Base-by-base conservation (phyloP, 2,888 invertebrate genomes). In the Eulithis testata region DNA sequence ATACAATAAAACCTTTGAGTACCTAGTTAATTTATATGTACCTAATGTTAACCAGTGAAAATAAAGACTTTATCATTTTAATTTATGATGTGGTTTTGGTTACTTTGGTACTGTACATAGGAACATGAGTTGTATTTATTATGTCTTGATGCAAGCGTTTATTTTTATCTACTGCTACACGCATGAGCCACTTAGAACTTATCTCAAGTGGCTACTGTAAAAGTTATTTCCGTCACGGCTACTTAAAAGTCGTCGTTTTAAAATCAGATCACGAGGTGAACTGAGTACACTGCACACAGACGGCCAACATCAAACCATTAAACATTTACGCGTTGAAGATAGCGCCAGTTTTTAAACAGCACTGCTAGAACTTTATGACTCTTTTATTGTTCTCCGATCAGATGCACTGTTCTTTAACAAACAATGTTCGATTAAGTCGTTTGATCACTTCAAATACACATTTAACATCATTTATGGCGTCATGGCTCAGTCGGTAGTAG, bases 241-340 rank as follows among this genome's bases (percentile, higher is more conserved):
- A 82, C 77, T 84, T 85, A 86, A 85, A 88, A 90, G 87, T 88
- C 87, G 89, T 90, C 88, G 88, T 88, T 90, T 91, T 89, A 86
- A 90, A 91, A 90, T 89, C 86, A 81, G 85, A 85, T 86, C 82
- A 81, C 73, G 77, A 83, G 82, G 79, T 84, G 21, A 21, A 21
- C 21, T 21, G 21, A 21, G 21, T 2, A 21, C 21, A 21, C 21
- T 21, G 83, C 83, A 78, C 80, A 82, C 83, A 83, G 78, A 76
- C 77, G 76, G 73, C 77, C 75, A 78, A 82, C 79, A 82, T 79
- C 81, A 74, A 77, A 81, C 88, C 86, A 88, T 90, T 89, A 91
- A 92, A 89, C 84, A 87, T 91, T 90, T 88, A 92, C 83, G 88
- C 81, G 79, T 83, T 80, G 71, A 78, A 91, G 91, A 92, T 91